Evolutionary conservation across 2,888 invertebrate species (phyloP).

Genomic region (Eumacrocentrus americanus): DNA sequence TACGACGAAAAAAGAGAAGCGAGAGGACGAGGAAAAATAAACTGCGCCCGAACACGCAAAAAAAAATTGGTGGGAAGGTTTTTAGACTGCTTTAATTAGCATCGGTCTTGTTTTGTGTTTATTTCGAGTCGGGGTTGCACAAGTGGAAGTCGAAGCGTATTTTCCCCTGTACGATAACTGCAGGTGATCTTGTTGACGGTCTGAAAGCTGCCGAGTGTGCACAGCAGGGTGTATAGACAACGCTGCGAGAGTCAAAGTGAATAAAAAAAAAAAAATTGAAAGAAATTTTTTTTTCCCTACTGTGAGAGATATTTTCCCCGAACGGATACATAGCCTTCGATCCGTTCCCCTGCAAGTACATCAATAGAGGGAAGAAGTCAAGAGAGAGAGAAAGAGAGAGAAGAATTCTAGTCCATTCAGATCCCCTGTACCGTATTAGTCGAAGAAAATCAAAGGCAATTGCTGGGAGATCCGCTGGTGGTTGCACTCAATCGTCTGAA

Average conservation of each 20-base stretch:
- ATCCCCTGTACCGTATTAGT: slow-evolving; percentile 40
- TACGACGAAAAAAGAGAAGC: neutral
- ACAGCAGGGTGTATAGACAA: too few relatives aligned
- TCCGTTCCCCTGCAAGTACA: too few relatives aligned
- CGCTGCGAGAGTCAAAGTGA: too few relatives aligned
- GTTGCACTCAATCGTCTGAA: slow-evolving; percentile 33
- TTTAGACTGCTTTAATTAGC: neutral
- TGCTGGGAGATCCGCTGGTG: slow-evolving; percentile 37
- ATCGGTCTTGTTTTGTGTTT: neutral
- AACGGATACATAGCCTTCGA: too few relatives aligned
- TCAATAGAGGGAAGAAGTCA: too few relatives aligned
- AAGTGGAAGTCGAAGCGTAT: neutral
- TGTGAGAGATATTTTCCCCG: too few relatives aligned
- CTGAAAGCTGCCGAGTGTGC: too few relatives aligned
- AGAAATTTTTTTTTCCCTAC: neutral
- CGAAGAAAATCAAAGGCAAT: slow-evolving; percentile 43
- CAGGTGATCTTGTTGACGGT: neutral
- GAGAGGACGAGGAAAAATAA: neutral
- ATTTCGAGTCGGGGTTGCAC: neutral
- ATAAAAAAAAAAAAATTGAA: too few relatives aligned
- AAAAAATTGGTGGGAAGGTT: neutral
- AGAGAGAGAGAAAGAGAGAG: slow-evolving; percentile 1
- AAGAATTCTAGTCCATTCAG: slow-evolving; percentile 35
- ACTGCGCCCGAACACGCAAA: neutral
- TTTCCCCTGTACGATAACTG: neutral